A percentile compares a stretch with the other conserved stretches of the same genome.
These are phyloP conservation scores for Drosophila paranaensis DNA, from an alignment of 2,888 invertebrate genomes.

Conservation along the genomic window DNA sequence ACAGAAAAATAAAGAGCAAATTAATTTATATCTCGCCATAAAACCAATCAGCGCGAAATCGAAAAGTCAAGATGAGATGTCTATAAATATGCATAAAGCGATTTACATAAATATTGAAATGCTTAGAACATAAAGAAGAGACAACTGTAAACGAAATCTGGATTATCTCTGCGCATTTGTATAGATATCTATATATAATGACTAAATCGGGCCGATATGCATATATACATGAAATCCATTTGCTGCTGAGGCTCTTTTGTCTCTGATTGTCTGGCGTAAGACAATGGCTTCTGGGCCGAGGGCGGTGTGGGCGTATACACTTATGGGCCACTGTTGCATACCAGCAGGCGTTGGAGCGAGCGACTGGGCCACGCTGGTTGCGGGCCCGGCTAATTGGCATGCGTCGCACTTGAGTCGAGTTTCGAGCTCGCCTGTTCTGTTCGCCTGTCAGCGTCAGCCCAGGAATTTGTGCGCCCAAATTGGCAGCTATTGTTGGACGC, in stretches of 20 bases:
- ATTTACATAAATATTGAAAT: neutral
- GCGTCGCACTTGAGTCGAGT: constrained; percentile 44
- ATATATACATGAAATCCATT: constrained; percentile 11
- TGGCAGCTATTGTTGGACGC: constrained; percentile 71
- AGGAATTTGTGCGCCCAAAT: constrained; percentile 77
- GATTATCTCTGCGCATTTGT: neutral
- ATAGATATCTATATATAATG: neutral
- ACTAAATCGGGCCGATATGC: neutral
- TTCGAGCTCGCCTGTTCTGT: constrained; percentile 58
- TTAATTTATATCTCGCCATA: constrained; percentile 18
- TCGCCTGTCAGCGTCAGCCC: constrained; percentile 72
- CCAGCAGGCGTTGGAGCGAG: constrained; percentile 37
- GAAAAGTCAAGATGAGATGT: neutral
- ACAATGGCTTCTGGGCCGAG: constrained; percentile 2
- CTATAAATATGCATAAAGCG: constrained; percentile 33
- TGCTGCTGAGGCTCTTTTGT: neutral
- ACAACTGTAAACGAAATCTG: constrained; percentile 29
- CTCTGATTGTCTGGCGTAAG: neutral
- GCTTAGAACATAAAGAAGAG: neutral
- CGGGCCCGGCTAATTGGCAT: constrained; percentile 68
- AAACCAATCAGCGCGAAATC: constrained; percentile 25
- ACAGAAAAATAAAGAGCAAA: neutral
- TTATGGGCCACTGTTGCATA: constrained; percentile 38
- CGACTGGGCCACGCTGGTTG: constrained; percentile 21
- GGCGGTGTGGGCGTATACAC: constrained; percentile 1